These are phyloP conservation scores for Ormia ochracea DNA, from an alignment of 2,888 invertebrate species.

Conservation along the genomic window DNA sequence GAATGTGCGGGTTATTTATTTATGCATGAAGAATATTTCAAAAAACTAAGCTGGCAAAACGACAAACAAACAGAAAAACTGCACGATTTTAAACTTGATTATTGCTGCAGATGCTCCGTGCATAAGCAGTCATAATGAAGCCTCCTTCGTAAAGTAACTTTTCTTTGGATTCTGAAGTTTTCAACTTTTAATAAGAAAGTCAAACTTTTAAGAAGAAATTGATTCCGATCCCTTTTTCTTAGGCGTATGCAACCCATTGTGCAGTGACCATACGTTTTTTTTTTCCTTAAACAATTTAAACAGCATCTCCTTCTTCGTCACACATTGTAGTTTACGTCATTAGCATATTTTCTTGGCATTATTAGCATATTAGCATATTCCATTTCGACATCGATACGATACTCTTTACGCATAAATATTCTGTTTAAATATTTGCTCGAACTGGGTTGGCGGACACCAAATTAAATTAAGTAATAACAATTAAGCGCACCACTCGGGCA, in stretches of 20 bases:
- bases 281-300: neutral
- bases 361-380: neutral
- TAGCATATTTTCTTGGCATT: neutral
- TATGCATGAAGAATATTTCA: neutral
- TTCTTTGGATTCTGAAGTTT: too few species aligned
- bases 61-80: neutral
- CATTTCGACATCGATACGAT: too few species aligned
- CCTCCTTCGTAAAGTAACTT: too few species aligned
- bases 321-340: neutral
- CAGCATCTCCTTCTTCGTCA: neutral
- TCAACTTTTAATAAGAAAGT: too few species aligned
- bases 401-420: neutral
- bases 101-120: too few species aligned
- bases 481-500: neutral
- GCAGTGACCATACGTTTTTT: too few species aligned
- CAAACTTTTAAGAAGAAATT: too few species aligned
- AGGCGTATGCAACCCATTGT: too few species aligned
- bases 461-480: neutral
- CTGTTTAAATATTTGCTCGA: conserved; percentile 26
- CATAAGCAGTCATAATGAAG: too few species aligned
- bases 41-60: neutral
- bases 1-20: conserved; percentile 21
- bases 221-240: neutral
- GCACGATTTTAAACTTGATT: neutral
- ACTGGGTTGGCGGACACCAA: neutral